A percentile compares a stretch with the other conserved stretches of the same genome.
phyloP scores from a whole-genome alignment of 2,797 vertebrate species.

The Poeciliopsis presidionis region DNA sequence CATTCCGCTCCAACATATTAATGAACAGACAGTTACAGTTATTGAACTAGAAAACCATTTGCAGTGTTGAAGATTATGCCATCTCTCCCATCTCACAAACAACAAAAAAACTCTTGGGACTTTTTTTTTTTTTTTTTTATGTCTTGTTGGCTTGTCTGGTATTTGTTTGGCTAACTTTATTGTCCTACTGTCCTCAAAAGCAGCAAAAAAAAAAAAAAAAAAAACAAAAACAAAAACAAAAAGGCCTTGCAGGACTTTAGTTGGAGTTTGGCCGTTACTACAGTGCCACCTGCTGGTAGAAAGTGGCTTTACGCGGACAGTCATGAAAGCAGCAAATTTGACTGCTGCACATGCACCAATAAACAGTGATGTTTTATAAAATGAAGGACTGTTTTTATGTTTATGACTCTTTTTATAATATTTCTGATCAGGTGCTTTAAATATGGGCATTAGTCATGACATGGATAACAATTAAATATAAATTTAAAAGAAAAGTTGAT shows the following conservation, averaged over 20 bases:
- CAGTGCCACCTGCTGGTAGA: slow-evolving; percentile 67
- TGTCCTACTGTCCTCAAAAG: slow-evolving; percentile 8
- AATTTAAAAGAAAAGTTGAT: background rate
- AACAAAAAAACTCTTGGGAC: slow-evolving; percentile 17
- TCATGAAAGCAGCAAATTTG: background rate
- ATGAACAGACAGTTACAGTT: slow-evolving; percentile 63
- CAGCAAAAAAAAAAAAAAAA: background rate
- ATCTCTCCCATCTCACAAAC: slow-evolving; percentile 31
- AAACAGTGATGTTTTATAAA: background rate
- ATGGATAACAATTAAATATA: background rate
- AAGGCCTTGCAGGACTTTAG: slow-evolving; percentile 11
- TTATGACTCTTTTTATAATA: background rate
- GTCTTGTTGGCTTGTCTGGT: background rate
- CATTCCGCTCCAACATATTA: slow-evolving; percentile 48
- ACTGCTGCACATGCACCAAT: background rate
- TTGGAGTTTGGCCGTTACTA: slow-evolving; percentile 39
- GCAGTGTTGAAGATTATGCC: background rate
- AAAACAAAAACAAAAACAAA: too few relatives aligned
- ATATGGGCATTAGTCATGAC: background rate
- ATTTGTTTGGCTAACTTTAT: slow-evolving; percentile 21
- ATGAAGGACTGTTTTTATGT: too few relatives aligned
- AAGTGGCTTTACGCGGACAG: slow-evolving; percentile 27
- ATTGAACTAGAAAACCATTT: slow-evolving; percentile 50
- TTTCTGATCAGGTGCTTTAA: background rate
- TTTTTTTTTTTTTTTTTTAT: background rate